phyloP scores from a whole-genome alignment of 2,888 invertebrate species.

The Dromius quadrimaculatus region DNA sequence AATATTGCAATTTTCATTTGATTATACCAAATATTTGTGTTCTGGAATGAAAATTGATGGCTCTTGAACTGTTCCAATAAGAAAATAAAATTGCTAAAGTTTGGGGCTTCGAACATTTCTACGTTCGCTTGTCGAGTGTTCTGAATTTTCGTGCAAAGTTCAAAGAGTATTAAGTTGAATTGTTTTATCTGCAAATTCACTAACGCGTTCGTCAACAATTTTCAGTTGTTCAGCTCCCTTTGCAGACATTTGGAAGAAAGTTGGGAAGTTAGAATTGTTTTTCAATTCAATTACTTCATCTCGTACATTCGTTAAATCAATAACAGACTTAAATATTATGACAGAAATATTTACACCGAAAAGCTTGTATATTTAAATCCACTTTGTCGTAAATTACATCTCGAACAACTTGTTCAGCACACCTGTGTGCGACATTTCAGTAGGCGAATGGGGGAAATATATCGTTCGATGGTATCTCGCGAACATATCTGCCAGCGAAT shows the following conservation, averaged over 20 bases:
- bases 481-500: constrained; percentile 27
- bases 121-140: constrained; percentile 38
- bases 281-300: constrained; percentile 29
- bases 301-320: background rate
- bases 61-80: constrained; percentile 39
- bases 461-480: constrained; percentile 14
- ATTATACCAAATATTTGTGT: constrained; percentile 40
- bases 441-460: constrained; percentile 30
- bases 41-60: constrained; percentile 47
- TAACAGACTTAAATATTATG: no score
- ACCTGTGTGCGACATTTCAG: constrained; percentile 37
- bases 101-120: constrained; percentile 37
- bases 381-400: constrained; percentile 42
- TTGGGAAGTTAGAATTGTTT: constrained; percentile 26
- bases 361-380: constrained; percentile 31
- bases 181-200: constrained; percentile 39
- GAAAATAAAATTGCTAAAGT: constrained; percentile 45
- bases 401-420: constrained; percentile 29
- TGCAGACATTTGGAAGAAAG: constrained; percentile 6
- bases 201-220: constrained; percentile 34
- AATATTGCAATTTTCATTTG: constrained; percentile 46
- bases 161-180: constrained; percentile 29
- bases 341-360: no score
- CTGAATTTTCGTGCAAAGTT: constrained; percentile 16
- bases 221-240: constrained; percentile 12